Conservation (phyloP, 1,140 invertebrate species). For the Ceratosolen fusciceps region DNA sequence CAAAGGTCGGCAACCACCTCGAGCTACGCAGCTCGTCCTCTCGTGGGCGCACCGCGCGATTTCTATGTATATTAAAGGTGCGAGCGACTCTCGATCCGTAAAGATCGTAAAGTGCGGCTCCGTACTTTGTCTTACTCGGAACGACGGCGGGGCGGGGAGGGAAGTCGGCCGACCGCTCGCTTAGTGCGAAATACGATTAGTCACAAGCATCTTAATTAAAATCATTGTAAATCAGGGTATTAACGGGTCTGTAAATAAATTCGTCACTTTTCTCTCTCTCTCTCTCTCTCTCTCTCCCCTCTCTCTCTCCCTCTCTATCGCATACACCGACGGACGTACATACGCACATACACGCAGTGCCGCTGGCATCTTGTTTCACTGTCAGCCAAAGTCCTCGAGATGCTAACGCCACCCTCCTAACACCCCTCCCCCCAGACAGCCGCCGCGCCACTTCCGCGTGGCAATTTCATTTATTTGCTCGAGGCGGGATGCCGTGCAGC, state of each 20-base stretch:
- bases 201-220: not conserved
- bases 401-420: too few relatives aligned
- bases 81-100: slow-evolving; percentile 21
- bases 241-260: slow-evolving; percentile 37
- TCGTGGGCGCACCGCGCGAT: slow-evolving; percentile 29
- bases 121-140: too few relatives aligned
- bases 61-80: slow-evolving; percentile 39
- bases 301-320: not conserved
- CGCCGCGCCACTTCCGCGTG: not conserved
- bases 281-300: not conserved
- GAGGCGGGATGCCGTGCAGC: slow-evolving; percentile 16
- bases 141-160: not conserved
- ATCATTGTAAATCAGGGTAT: slow-evolving; percentile 11
- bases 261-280: not conserved
- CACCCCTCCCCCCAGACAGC: too few relatives aligned
- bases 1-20: too few relatives aligned
- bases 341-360: too few relatives aligned
- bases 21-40: too few relatives aligned
- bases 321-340: too few relatives aligned
- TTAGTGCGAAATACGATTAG: not conserved
- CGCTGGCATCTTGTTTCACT: not conserved
- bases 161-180: not conserved
- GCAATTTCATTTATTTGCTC: slow-evolving; percentile 43
- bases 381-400: not conserved
- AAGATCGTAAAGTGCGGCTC: slow-evolving; percentile 18